Percentiles rank a stretch among this genome's conserved stretches.
Conservation (phyloP, 2,797 vertebrate species). For the Acanthopagrus latus region DNA sequence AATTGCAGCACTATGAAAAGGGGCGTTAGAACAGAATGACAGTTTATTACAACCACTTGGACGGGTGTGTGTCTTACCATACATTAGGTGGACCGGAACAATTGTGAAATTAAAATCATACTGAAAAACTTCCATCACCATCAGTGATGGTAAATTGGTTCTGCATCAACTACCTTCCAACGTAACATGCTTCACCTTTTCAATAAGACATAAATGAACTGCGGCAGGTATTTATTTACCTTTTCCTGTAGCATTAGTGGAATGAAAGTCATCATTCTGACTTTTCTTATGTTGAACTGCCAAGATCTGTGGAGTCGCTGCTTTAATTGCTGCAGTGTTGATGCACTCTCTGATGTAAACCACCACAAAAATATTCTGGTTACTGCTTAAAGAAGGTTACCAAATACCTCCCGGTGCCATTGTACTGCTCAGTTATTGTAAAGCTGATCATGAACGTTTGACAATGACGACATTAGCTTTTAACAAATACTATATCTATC, state of each 20-base stretch:
- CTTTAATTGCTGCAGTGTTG: constrained; percentile 3
- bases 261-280: constrained; percentile 21
- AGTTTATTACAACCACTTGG: not conserved
- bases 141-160: not conserved
- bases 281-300: constrained; percentile 5
- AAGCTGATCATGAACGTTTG: not conserved
- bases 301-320: constrained; percentile 6
- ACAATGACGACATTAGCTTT: not conserved
- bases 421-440: not conserved
- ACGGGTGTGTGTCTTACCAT: not conserved
- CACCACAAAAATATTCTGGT: not conserved
- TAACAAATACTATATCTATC: not conserved
- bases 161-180: not conserved
- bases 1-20: constrained; percentile 32
- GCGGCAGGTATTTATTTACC: not conserved
- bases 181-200: not conserved
- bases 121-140: not conserved
- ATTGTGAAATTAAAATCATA: constrained; percentile 10
- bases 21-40: not conserved
- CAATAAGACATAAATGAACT: not conserved
- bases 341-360: not conserved
- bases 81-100: not conserved
- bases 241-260: not conserved
- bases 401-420: not conserved
- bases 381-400: not conserved